These are phyloP conservation scores for Vimba vimba DNA, from an alignment of 2,113 vertebrate species.

Conservation along the genomic window DNA sequence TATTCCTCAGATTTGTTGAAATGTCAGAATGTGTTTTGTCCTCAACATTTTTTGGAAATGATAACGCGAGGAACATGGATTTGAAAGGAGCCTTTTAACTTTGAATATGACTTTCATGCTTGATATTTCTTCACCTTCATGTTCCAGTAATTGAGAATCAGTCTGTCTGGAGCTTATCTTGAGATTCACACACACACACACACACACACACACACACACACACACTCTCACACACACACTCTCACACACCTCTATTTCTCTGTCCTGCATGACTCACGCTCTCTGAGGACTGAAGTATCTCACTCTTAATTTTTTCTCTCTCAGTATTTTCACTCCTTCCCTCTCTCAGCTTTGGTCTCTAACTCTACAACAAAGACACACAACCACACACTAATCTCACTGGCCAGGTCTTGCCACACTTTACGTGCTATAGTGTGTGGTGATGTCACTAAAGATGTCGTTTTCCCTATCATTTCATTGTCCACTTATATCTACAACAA, in stretches of 20 bases:
- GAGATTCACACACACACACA: not conserved
- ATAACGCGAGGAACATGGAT: not conserved
- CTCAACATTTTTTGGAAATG: not conserved
- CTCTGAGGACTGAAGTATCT: not conserved
- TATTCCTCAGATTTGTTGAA: not conserved
- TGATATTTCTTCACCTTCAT: conserved; percentile 18
- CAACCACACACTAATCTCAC: conserved; percentile 26
- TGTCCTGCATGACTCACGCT: conserved; percentile 18
- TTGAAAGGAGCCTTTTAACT: conserved; percentile 11
- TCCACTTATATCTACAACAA: not conserved
- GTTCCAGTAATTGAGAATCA: conserved; percentile 11
- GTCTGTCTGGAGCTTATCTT: not conserved
- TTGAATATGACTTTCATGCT: not conserved
- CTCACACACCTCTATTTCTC: conserved; percentile 16
- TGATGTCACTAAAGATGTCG: not conserved
- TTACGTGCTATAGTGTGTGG: not conserved
- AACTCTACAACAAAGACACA: conserved; percentile 12
- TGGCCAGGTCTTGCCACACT: not conserved
- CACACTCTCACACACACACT: not conserved
- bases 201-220: not conserved
- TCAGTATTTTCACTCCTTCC: conserved; percentile 10
- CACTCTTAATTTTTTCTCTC: not conserved
- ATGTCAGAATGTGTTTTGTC: not conserved
- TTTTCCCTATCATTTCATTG: not conserved
- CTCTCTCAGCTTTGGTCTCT: conserved; percentile 11